Evolutionary conservation across 1,140 invertebrate species (phyloP).

Genomic region (Sitobion miscanthi): DNA sequence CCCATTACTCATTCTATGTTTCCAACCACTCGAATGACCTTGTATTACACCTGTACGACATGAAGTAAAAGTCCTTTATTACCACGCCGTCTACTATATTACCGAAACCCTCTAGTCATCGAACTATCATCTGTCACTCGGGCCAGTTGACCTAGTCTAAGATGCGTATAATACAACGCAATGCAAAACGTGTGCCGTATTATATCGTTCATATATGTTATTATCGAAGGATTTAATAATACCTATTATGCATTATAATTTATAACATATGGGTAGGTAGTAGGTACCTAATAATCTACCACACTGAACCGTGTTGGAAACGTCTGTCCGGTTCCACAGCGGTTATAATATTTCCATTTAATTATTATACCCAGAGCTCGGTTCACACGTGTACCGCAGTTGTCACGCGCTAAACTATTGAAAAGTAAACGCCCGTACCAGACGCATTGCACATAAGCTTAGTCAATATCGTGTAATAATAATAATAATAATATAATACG

Average conservation of each 20-base stretch:
- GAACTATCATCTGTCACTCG: no score
- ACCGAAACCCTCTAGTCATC: no score
- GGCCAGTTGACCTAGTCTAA: no score
- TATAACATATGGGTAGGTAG: background rate
- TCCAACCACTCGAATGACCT: no score
- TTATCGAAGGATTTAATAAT: background rate
- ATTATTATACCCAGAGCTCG: background rate
- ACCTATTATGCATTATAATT: background rate
- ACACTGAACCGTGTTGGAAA: no score
- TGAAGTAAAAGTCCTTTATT: no score
- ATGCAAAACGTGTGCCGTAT: background rate
- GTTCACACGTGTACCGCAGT: background rate
- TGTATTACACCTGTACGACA: no score
- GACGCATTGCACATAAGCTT: background rate
- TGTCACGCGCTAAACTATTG: background rate
- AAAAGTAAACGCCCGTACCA: background rate
- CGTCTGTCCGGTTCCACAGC: background rate
- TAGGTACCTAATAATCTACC: background rate
- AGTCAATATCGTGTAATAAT: background rate
- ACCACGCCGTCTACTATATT: no score
- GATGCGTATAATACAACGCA: no score
- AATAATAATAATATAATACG: conserved; percentile 3
- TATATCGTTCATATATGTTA: background rate
- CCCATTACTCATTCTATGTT: no score
- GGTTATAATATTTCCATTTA: background rate